These are phyloP conservation scores for Spongilla lacustris DNA, from an alignment of 37 sponge, comb jelly and placozoan genomes.

Conservation along the genomic window DNA sequence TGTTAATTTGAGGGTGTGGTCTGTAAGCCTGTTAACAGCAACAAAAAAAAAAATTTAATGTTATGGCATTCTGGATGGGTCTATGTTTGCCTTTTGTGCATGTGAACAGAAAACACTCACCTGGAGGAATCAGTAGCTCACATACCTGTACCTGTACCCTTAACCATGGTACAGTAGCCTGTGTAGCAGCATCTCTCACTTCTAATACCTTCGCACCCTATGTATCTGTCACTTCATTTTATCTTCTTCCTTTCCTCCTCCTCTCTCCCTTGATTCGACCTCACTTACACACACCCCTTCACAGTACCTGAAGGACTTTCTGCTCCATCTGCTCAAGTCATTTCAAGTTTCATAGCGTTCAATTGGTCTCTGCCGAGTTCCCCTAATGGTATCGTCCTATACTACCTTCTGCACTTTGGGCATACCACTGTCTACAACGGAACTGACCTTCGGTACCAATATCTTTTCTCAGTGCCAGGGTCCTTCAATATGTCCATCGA, in stretches of 20 bases:
- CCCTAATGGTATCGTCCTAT: conserved; percentile 72
- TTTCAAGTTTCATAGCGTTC: not conserved
- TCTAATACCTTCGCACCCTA: too few relatives aligned
- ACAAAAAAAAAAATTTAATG: too few relatives aligned
- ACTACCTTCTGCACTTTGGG: conserved; percentile 49
- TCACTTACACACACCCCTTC: not conserved
- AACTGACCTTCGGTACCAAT: not conserved
- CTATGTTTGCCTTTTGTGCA: too few relatives aligned
- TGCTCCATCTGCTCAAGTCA: not conserved
- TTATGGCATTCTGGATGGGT: too few relatives aligned
- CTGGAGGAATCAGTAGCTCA: too few relatives aligned
- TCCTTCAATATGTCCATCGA: conserved; percentile 35
- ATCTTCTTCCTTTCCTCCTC: not conserved
- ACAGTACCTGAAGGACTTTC: conserved; percentile 55
- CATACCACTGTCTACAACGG: conserved; percentile 39
- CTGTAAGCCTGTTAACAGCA: too few relatives aligned
- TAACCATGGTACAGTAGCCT: too few relatives aligned
- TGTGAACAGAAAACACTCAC: too few relatives aligned
- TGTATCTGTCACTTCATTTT: not conserved
- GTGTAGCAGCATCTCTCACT: too few relatives aligned
- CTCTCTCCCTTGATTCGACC: not conserved
- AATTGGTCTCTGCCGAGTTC: conserved; percentile 47
- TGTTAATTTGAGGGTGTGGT: too few relatives aligned
- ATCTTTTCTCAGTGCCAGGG: not conserved
- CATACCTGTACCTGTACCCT: too few relatives aligned